Conservation (phyloP, 2,113 vertebrate species). For the Malurus cyaneus region DNA sequence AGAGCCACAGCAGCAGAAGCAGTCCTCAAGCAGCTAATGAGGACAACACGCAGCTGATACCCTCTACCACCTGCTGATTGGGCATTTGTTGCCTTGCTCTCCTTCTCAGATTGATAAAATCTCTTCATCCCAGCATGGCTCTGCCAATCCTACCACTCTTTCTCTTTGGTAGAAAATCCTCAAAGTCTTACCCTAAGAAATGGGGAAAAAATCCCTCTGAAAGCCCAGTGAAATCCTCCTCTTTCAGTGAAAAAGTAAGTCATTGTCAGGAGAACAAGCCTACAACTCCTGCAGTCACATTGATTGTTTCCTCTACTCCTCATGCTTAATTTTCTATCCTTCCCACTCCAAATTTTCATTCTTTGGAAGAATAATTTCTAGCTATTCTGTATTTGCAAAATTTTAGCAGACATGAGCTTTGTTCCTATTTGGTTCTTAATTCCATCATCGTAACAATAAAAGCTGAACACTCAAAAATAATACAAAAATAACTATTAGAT, state of each 20-base stretch:
- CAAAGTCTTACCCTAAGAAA: background rate
- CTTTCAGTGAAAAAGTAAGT: background rate
- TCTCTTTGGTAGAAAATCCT: background rate
- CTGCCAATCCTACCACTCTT: background rate
- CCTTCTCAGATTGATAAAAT: background rate
- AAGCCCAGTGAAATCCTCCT: background rate
- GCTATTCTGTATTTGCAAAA: background rate
- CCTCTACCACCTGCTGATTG: background rate
- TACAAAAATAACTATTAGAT: background rate
- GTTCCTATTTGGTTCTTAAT: background rate
- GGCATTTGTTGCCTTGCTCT: background rate
- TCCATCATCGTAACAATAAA: background rate
- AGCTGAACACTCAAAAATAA: background rate
- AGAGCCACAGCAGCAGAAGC: background rate
- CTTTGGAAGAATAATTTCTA: background rate
- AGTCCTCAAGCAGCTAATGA: background rate
- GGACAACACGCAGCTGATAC: background rate
- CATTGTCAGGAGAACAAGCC: background rate
- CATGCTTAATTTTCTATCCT: background rate
- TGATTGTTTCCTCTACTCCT: background rate
- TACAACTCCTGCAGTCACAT: background rate
- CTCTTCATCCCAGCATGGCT: background rate
- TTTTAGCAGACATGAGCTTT: background rate
- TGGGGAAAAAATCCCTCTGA: background rate
- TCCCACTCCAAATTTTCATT: background rate